Percentiles rank a stretch among this genome's conserved stretches.
Evolutionary conservation across 2,888 invertebrate genomes (phyloP).

Genomic region (Drosophila vallismaia): DNA sequence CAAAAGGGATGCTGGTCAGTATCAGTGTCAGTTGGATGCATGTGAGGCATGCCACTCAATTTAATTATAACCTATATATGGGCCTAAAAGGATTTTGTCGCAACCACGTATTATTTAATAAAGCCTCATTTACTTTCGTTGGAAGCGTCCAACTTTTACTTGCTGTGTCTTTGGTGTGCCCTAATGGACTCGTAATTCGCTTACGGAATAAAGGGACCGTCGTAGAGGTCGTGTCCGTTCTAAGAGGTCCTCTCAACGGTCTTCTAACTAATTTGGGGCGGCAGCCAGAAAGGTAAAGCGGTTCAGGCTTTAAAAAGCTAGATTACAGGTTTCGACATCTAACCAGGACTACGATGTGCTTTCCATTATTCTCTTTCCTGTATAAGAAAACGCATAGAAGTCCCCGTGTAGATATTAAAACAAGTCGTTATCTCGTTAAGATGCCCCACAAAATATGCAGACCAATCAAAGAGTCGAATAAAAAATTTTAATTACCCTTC

Average conservation of each 20-base stretch:
- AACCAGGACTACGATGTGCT: no score
- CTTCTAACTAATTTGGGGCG: slow-evolving; percentile 72
- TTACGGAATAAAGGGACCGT: slow-evolving; percentile 42
- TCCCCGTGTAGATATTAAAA: neutral
- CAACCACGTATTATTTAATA: slow-evolving; percentile 61
- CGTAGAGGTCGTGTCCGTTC: slow-evolving; percentile 20
- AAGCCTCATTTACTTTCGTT: slow-evolving; percentile 53
- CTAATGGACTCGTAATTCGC: slow-evolving; percentile 71
- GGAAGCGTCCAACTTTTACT: slow-evolving; percentile 13
- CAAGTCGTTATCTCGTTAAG: neutral
- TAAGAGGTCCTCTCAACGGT: slow-evolving; percentile 40
- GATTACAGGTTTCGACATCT: neutral
- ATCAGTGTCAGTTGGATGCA: neutral
- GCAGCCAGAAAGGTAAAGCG: neutral
- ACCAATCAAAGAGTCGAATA: slow-evolving; percentile 65
- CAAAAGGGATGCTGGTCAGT: slow-evolving; percentile 57
- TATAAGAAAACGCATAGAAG: no score
- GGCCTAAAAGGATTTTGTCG: slow-evolving; percentile 69
- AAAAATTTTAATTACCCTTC: slow-evolving; percentile 72
- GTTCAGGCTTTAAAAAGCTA: neutral
- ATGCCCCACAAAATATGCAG: neutral
- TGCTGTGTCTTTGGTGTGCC: slow-evolving; percentile 26
- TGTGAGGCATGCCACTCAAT: slow-evolving; percentile 42
- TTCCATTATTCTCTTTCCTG: no score
- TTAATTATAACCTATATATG: slow-evolving; percentile 67